Evolutionary conservation across 2,113 vertebrate species (phyloP), one percentile per base, ranked within the genome.

Genomic region (Ctenodactylus gundi): DNA sequence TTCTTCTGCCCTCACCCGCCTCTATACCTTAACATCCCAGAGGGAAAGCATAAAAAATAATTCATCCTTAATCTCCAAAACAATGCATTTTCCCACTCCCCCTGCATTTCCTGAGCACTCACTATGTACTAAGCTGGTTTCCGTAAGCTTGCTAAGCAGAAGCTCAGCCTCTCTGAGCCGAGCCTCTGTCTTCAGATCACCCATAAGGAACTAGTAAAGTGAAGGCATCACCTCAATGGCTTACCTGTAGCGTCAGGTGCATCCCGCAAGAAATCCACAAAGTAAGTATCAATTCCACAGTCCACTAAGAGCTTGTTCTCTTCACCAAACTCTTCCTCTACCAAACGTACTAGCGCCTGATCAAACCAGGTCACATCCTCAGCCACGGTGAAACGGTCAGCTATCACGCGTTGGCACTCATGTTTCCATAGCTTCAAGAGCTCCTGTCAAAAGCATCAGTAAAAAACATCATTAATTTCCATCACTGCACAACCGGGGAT

Each of bases 251-350:
- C 98, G 96, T 99, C 98, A 25, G 99, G 99, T 18, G 98, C 97
- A 76, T 99, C 99, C 90, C 99, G 98, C 78, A 99, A 97, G 97
- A 99, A 99, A 97, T 99, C 99, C 75, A 99, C 99, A 98, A 99
- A 99, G 94, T 99, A 99, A n/a, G 97, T 49, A 82, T 99, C 99
- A 2, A 46, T 93, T 70, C 98, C 98, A 55, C 60, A 95, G 46
- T 98, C 98, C 89, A 98, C 98, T 0, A 97, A 60, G 46, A 64
- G 64, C 87, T 96, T 98, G 65, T 96, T 95, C 72, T 98, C 97
- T 93, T 98, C 97, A 0, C 98, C 98, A 88, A 99, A 98, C 77
- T 98, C 98, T 29, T 99, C 98, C 68, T 98, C 97, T 49, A 99
- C 96, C 57, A 99, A 97, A 84, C 97, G 98, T 36, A 95, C 97